phyloP scores from a whole-genome alignment of 1,140 invertebrate species.

The Lordiphosa collinella region DNA sequence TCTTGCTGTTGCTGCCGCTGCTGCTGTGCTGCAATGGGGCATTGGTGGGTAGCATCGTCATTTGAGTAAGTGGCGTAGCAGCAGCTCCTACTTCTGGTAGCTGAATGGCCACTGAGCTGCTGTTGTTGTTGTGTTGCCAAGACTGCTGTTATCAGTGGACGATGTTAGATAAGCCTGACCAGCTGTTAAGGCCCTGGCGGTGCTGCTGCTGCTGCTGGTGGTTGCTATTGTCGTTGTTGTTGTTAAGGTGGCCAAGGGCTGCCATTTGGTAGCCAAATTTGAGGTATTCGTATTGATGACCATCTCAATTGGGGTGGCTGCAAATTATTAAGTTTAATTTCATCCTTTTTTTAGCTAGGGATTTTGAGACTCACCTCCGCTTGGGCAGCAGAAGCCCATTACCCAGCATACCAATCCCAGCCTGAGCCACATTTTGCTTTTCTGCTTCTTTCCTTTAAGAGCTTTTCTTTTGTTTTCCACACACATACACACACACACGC shows the following conservation, averaged over 20 bases:
- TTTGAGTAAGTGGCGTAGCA: background rate
- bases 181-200: constrained; percentile 52
- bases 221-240: constrained; percentile 6
- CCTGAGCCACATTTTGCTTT: constrained; percentile 42
- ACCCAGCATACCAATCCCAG: constrained; percentile 41
- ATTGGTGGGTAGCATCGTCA: no score
- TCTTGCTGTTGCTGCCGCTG: constrained; percentile 50
- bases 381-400: constrained; percentile 7
- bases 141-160: constrained; percentile 57
- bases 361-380: no score
- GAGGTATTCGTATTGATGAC: constrained; percentile 52
- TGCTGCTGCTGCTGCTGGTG: constrained; percentile 13
- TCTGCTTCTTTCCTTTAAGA: constrained; percentile 28
- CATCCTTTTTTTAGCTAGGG: no score
- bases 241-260: constrained; percentile 7
- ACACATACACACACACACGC: constrained; percentile 26
- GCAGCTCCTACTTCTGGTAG: constrained; percentile 20
- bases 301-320: constrained; percentile 54
- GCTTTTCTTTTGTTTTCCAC: constrained; percentile 71
- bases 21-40: constrained; percentile 26
- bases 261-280: constrained; percentile 35
- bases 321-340: constrained; percentile 44
- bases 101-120: constrained; percentile 24
- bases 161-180: constrained; percentile 58
- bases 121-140: constrained; percentile 38